Conservation (phyloP, 2,797 vertebrate genomes). For the Hylomyscus alleni region DNA sequence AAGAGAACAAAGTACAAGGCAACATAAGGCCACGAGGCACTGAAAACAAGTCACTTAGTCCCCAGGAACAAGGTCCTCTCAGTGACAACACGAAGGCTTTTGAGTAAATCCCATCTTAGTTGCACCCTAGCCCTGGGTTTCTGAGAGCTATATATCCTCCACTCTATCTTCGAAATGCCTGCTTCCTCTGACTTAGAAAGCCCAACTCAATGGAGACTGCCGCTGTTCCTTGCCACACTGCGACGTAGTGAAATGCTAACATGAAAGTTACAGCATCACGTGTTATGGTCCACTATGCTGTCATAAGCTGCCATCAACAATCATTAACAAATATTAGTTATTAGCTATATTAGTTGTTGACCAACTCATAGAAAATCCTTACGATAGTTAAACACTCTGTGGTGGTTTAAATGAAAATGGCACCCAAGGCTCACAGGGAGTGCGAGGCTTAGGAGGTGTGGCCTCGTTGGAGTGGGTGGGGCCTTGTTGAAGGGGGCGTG, state of each 20-base stretch:
- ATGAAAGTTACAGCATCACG: background rate
- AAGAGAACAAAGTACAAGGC: background rate
- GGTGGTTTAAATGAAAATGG: background rate
- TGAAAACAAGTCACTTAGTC: slow-evolving; percentile 42
- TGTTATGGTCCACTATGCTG: background rate
- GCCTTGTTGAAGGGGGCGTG: background rate
- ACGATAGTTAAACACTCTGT: background rate
- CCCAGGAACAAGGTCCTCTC: slow-evolving; percentile 18
- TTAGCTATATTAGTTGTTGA: background rate
- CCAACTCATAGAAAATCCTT: background rate
- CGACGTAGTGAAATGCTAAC: background rate
- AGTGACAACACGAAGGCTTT: background rate
- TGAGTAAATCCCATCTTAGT: slow-evolving; percentile 1
- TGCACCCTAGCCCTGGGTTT: background rate
- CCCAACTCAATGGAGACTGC: background rate
- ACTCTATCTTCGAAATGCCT: background rate
- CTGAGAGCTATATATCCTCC: background rate
- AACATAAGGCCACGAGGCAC: slow-evolving; percentile 27
- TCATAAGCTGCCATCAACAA: background rate
- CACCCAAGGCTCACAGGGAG: background rate
- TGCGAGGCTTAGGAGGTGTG: background rate
- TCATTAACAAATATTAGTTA: background rate
- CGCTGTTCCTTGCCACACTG: background rate
- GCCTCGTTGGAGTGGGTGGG: background rate
- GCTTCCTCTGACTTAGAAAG: background rate